These are phyloP conservation scores for Hypsibius dujardini DNA, from an alignment of 1,140 invertebrate genomes.

Conservation along the genomic window DNA sequence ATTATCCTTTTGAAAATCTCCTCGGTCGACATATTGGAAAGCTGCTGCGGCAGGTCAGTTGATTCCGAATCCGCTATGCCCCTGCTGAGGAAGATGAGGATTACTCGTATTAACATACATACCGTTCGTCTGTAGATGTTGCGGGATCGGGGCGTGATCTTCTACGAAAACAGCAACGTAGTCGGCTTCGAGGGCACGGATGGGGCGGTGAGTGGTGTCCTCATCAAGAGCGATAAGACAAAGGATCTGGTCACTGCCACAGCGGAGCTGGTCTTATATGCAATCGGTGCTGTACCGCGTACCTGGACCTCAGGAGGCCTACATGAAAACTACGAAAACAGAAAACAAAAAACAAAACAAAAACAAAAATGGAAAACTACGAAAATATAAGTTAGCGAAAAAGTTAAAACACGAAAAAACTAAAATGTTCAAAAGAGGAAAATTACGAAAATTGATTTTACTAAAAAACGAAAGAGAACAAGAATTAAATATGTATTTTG, in stretches of 20 bases:
- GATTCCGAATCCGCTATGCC: background rate
- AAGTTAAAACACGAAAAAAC: no score
- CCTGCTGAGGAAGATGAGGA: background rate
- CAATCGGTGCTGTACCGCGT: no score
- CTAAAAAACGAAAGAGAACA: no score
- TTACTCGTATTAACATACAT: background rate
- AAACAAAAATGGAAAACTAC: no score
- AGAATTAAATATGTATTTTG: no score
- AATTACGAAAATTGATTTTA: no score
- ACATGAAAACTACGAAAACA: no score
- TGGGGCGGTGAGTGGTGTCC: background rate
- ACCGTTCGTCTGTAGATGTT: background rate
- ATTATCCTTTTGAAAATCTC: constrained; percentile 49
- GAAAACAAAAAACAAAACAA: no score
- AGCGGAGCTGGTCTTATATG: background rate
- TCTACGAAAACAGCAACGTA: constrained; percentile 12
- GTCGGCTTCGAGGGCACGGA: background rate
- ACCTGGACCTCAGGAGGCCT: no score
- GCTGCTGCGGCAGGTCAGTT: constrained; percentile 30
- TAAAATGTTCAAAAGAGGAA: no score
- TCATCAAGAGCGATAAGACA: background rate
- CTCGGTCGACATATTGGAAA: constrained; percentile 55
- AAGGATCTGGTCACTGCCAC: background rate
- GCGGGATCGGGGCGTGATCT: constrained; percentile 3
- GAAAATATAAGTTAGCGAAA: no score